These are phyloP conservation scores for Craterocephalus amniculus DNA, from an alignment of 2,797 vertebrate species.

Conservation along the genomic window DNA sequence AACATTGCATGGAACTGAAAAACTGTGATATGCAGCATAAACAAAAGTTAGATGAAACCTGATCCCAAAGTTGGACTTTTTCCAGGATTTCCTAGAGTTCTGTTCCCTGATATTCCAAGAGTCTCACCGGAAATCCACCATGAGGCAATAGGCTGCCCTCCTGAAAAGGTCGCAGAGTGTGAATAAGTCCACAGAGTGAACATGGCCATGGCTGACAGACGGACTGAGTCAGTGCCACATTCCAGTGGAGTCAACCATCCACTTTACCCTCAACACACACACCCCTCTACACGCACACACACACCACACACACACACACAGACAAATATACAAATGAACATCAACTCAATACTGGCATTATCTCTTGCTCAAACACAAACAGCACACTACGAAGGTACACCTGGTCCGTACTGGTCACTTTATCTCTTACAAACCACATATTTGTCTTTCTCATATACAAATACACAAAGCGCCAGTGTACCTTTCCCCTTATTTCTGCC, in stretches of 20 bases:
- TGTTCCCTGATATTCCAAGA: slow-evolving; percentile 73
- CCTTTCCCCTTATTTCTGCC: neutral
- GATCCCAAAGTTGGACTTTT: slow-evolving; percentile 44
- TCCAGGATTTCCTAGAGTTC: slow-evolving; percentile 64
- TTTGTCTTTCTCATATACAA: slow-evolving; percentile 4
- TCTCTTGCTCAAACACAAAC: slow-evolving; percentile 22
- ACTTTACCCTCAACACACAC: slow-evolving; percentile 71
- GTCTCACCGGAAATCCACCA: slow-evolving; percentile 78
- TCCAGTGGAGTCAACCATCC: slow-evolving; percentile 84
- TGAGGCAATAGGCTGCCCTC: slow-evolving; percentile 74
- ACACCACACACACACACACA: slow-evolving; percentile 42
- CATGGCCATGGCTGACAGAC: slow-evolving; percentile 80
- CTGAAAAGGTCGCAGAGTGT: slow-evolving; percentile 70
- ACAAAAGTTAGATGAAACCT: slow-evolving; percentile 17
- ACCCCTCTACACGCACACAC: slow-evolving; percentile 25
- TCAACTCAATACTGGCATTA: slow-evolving; percentile 35
- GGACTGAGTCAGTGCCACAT: slow-evolving; percentile 85
- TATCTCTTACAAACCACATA: slow-evolving; percentile 14
- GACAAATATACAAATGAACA: slow-evolving; percentile 33
- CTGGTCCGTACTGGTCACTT: slow-evolving; percentile 14
- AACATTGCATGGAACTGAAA: neutral
- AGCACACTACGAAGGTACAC: slow-evolving; percentile 42
- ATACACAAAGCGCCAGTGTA: neutral
- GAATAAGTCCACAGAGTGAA: slow-evolving; percentile 80
- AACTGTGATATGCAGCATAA: slow-evolving; percentile 4